Base-by-base conservation (phyloP, 2,797 vertebrate species). In the Salmo trutta region DNA sequence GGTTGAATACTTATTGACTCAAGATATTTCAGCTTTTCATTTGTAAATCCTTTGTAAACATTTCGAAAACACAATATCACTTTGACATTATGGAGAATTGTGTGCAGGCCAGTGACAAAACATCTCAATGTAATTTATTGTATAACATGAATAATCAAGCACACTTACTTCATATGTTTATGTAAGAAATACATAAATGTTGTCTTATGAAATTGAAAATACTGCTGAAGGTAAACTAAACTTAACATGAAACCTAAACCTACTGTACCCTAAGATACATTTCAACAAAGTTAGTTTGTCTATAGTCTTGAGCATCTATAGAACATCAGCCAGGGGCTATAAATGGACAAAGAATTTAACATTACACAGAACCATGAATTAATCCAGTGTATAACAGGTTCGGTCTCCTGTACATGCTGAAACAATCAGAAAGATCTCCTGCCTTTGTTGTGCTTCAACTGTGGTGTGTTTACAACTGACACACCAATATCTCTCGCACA, bases 381-480 rank as follows among this genome's bases (percentile, higher is more conserved):
- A 62, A n/a, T 15, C 27, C 24, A 5, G 69, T 51, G 69, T 52
- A 47, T 15, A 47, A 47, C 41, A 15, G 33, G 5, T 21, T 27
- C 19, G 10, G 31, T 51, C 36, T 19, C 51, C 1, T 51, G 69
- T 71, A 21, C 41, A 12, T 51, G 8, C 68, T 51, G 36, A 71
- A 71, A 75, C 75, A 73, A 75, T n/a, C 54, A 6, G n/a, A 56
- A 56, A 5, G 7, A 62, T 12, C n/a, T 62, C 41, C 8, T 10
- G 41, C 41, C 59, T 62, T 62, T 62, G 59, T 62, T 24, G 59
- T 62, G 59, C 21, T 24, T 62, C 7, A 62, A n/a, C n/a, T 21
- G n/a, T 21, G 21, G 59, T 62, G 21, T 24, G 59, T 24, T 17
- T 1, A 10, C 5, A 62, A 79, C 79, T 53, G 70, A 41, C 73